phyloP scores from a whole-genome alignment of 2,113 vertebrate species.

The Aptenodytes forsteri region DNA sequence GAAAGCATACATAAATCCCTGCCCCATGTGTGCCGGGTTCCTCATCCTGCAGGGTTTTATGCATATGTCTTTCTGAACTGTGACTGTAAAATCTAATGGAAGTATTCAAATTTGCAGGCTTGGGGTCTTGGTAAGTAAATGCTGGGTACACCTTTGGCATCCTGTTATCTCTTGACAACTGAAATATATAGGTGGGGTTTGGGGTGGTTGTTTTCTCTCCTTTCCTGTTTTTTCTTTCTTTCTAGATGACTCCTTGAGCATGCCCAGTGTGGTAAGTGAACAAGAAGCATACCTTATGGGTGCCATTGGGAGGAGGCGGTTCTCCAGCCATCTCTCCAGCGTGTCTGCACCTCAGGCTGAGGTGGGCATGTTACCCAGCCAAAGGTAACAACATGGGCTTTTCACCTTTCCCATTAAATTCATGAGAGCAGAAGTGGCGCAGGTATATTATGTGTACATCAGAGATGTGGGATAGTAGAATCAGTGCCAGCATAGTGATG shows the following conservation, averaged over 20 bases:
- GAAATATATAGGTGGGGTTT: neutral
- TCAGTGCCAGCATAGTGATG: neutral
- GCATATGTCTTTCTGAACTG: neutral
- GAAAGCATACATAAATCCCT: neutral
- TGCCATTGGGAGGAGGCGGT: constrained; percentile 87
- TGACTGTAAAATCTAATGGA: neutral
- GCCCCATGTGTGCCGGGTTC: neutral
- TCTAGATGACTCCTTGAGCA: constrained; percentile 93
- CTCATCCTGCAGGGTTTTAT: neutral
- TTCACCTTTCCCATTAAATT: neutral
- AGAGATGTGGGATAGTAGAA: neutral
- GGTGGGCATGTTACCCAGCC: constrained; percentile 93
- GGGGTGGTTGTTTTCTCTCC: neutral
- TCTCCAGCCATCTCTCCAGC: constrained; percentile 95
- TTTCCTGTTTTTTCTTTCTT: neutral
- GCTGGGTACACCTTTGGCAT: neutral
- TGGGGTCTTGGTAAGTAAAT: neutral
- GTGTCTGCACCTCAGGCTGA: constrained; percentile 85
- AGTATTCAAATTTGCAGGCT: neutral
- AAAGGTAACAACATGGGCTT: constrained; percentile 85
- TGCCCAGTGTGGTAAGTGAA: constrained; percentile 99
- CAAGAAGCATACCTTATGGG: constrained; percentile 92
- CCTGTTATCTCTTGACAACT: neutral
- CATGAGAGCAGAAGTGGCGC: neutral
- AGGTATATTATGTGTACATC: neutral